A percentile compares a stretch with the other conserved stretches of the same genome.
Evolutionary conservation across 2,797 vertebrate genomes (phyloP).

Genomic region (Hylomyscus alleni): DNA sequence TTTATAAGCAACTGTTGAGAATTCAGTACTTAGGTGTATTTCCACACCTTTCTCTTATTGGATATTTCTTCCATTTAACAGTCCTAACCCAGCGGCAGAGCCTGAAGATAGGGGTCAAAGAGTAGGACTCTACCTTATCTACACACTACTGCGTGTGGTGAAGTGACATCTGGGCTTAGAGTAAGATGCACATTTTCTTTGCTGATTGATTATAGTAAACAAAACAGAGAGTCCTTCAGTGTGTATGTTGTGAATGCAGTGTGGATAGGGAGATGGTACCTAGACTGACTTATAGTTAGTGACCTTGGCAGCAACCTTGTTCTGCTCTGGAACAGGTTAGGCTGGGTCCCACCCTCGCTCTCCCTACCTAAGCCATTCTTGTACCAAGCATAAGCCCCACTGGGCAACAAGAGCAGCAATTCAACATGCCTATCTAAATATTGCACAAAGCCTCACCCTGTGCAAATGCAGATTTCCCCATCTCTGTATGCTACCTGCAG

Average conservation of each 20-base stretch:
- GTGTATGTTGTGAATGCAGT: accelerated
- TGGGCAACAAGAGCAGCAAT: neutral
- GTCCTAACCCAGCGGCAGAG: constrained; percentile 86
- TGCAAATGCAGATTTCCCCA: neutral
- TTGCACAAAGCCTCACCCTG: neutral
- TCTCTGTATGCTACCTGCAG: neutral
- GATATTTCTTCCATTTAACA: constrained; percentile 86
- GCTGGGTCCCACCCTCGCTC: accelerated
- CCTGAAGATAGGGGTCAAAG: constrained; percentile 55
- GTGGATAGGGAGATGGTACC: neutral
- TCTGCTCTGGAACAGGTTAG: neutral
- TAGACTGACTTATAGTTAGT: neutral
- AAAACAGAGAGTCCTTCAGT: constrained; percentile 35
- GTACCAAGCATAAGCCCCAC: neutral
- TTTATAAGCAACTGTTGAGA: constrained; percentile 89
- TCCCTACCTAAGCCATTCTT: neutral
- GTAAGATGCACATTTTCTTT: constrained; percentile 59
- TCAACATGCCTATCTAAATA: too few relatives aligned
- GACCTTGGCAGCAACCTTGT: accelerated
- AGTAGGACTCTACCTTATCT: neutral
- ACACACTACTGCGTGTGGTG: neutral
- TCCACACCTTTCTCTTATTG: constrained; percentile 89
- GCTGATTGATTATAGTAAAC: constrained; percentile 67
- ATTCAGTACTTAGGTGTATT: constrained; percentile 88
- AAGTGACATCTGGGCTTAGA: constrained; percentile 78